phyloP scores from a whole-genome alignment of 2,113 vertebrate genomes.

The Hippotragus niger region DNA sequence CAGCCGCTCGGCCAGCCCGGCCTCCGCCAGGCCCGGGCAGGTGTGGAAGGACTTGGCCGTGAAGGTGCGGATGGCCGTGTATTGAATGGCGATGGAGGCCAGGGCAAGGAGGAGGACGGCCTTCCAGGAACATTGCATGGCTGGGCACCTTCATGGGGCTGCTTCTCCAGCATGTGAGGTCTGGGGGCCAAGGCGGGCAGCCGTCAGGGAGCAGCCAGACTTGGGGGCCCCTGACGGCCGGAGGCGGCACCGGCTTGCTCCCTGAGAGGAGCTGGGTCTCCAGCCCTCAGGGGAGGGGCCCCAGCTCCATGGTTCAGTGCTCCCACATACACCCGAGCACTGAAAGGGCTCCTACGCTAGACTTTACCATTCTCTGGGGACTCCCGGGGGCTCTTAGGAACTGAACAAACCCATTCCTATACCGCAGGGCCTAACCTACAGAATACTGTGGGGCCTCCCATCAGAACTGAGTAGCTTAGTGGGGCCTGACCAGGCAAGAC shows the following conservation, averaged over 20 bases:
- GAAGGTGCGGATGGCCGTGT: slow-evolving; percentile 97
- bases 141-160: slow-evolving; percentile 92
- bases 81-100: slow-evolving; percentile 98
- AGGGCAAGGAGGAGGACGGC: slow-evolving; percentile 96
- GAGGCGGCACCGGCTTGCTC: neutral
- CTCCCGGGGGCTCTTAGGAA: neutral
- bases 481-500: neutral
- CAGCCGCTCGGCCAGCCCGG: slow-evolving; percentile 87
- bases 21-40: slow-evolving; percentile 88
- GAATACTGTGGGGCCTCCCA: neutral
- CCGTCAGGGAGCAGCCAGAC: neutral
- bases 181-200: slow-evolving; percentile 54
- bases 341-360: neutral
- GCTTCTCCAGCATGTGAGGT: slow-evolving; percentile 72
- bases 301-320: neutral
- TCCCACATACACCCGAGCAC: neutral
- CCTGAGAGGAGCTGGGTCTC: neutral
- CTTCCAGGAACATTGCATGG: slow-evolving; percentile 99
- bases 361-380: too few relatives aligned
- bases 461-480: neutral
- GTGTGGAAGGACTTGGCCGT: slow-evolving; percentile 95
- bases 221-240: accelerated
- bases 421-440: neutral
- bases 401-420: neutral
- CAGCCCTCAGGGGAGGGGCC: too few relatives aligned